Conservation (phyloP, 2,797 vertebrate species). For the Phylloscopus collybita region DNA sequence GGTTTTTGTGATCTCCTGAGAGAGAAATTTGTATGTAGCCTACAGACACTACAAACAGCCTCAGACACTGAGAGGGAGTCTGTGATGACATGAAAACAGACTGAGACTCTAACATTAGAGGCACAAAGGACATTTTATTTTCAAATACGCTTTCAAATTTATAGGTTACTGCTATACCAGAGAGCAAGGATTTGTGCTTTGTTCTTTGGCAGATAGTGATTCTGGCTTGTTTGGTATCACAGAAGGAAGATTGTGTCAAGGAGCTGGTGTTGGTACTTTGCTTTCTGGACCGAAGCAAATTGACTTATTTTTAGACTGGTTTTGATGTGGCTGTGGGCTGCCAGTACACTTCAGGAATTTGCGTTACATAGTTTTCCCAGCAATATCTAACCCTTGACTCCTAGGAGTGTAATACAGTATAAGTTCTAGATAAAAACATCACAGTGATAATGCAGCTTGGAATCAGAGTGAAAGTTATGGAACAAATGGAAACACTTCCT, state of each 20-base stretch:
- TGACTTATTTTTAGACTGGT: constrained; percentile 53
- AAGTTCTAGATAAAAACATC: constrained; percentile 31
- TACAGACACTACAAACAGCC: not conserved
- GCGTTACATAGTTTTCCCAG: constrained; percentile 29
- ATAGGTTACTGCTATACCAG: not conserved
- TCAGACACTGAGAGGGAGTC: not conserved
- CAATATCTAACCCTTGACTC: constrained; percentile 42
- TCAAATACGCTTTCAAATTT: not conserved
- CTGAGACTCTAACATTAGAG: not conserved
- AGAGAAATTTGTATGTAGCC: not conserved
- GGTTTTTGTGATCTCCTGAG: not conserved
- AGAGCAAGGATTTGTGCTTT: not conserved
- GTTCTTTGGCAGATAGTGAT: not conserved
- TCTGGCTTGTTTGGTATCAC: not conserved
- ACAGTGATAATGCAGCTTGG: constrained; percentile 28
- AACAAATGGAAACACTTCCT: constrained; percentile 35
- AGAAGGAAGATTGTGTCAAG: not conserved
- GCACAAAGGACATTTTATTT: not conserved
- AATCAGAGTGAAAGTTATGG: constrained; percentile 8
- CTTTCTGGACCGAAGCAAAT: constrained; percentile 13
- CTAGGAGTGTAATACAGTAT: constrained; percentile 41
- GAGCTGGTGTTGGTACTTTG: not conserved
- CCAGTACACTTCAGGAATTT: constrained; percentile 33
- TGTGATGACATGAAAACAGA: not conserved
- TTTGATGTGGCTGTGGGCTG: constrained; percentile 17